A percentile compares a stretch with the other conserved stretches of the same genome.
phyloP scores from a whole-genome alignment of 2,113 vertebrate genomes.

The Azemiops feae region DNA sequence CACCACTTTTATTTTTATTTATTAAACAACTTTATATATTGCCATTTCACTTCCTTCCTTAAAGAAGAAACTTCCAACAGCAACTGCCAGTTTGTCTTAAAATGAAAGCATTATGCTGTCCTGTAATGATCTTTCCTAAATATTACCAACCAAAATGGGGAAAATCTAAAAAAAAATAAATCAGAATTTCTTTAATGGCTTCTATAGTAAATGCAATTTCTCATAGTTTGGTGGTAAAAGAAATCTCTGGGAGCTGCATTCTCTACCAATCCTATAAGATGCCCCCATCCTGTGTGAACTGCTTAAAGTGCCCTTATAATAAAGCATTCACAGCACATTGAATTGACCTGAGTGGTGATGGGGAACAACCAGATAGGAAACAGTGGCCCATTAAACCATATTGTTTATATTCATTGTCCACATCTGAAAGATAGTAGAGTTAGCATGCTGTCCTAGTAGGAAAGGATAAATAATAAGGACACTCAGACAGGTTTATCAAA shows the following conservation, averaged over 20 bases:
- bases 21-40: neutral
- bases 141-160: neutral
- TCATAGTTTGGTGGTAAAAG: neutral
- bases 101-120: neutral
- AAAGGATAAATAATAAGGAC: neutral
- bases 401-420: neutral
- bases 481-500: neutral
- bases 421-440: neutral
- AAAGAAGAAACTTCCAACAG: neutral
- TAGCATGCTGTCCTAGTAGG: neutral
- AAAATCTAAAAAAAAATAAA: neutral
- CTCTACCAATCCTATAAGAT: neutral
- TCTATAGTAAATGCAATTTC: neutral
- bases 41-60: neutral
- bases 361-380: neutral
- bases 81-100: neutral
- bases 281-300: neutral
- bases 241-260: neutral
- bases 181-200: neutral
- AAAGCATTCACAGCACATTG: neutral
- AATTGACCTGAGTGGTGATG: neutral
- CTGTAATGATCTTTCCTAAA: neutral
- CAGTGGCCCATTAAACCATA: neutral
- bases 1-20: neutral
- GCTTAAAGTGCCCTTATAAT: neutral